These are phyloP conservation scores for Eupithecia centaureata DNA, from an alignment of 2,888 invertebrate genomes.

Conservation along the genomic window DNA sequence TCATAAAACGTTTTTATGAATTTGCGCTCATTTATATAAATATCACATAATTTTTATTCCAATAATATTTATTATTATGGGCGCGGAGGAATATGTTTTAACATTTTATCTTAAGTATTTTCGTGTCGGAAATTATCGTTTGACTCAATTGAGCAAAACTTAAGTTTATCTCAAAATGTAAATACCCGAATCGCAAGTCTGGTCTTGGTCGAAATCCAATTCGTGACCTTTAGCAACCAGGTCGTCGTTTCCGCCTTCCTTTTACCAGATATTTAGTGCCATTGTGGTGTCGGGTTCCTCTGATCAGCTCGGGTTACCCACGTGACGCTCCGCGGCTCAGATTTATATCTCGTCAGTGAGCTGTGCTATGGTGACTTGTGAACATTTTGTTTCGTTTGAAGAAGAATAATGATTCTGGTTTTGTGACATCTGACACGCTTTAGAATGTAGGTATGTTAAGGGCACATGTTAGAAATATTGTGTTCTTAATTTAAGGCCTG, in stretches of 20 bases:
- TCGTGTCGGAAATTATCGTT: conserved; percentile 15
- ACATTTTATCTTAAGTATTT: conserved; percentile 14
- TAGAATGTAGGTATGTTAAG: not conserved
- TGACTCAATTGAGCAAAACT: conserved; percentile 17
- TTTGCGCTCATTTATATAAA: not conserved
- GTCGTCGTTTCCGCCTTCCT: conserved; percentile 53
- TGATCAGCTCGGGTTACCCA: conserved; percentile 31
- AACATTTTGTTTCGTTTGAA: conserved; percentile 21
- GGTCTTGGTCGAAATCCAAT: conserved; percentile 39
- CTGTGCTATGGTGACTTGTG: conserved; percentile 17
- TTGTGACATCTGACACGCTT: conserved; percentile 5
- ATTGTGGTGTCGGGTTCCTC: conserved; percentile 39
- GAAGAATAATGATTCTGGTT: conserved; percentile 24
- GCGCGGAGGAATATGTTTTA: not conserved
- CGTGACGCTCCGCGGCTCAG: conserved; percentile 19
- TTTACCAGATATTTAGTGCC: conserved; percentile 41
- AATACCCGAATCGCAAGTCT: conserved; percentile 23
- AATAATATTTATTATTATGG: conserved; percentile 1
- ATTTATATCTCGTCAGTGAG: conserved; percentile 29
- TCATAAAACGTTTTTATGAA: conserved; percentile 7
- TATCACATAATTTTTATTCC: not conserved
- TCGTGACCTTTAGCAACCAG: conserved; percentile 63
- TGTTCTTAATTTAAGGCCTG: not conserved
- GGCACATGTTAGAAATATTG: not conserved
- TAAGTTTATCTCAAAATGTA: conserved; percentile 18